Conservation (phyloP, 2,888 invertebrate species). For the Chalcosyrphus nemorum region DNA sequence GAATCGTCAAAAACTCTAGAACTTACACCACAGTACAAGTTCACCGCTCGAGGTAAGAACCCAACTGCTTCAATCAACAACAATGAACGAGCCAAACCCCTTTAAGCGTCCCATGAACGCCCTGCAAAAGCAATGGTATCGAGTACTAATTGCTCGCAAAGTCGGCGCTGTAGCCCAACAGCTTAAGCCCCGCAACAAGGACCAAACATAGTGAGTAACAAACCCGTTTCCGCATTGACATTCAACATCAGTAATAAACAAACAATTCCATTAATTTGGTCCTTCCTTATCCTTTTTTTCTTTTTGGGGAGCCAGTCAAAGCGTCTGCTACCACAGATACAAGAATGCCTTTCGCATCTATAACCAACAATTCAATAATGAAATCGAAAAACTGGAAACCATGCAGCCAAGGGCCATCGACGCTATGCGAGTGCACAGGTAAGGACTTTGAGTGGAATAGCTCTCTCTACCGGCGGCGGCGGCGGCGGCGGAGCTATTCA, state of each 20-base stretch:
- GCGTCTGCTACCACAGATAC: slow-evolving; percentile 80
- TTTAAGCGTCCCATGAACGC: slow-evolving; percentile 81
- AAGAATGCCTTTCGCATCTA: slow-evolving; percentile 79
- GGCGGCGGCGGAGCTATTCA: too few relatives aligned
- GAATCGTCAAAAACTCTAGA: background rate
- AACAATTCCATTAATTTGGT: slow-evolving; percentile 54
- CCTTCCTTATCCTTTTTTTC: slow-evolving; percentile 40
- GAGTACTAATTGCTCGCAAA: slow-evolving; percentile 79
- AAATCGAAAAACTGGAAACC: slow-evolving; percentile 80
- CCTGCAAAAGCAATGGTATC: slow-evolving; percentile 81
- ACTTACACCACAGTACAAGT: slow-evolving; percentile 12
- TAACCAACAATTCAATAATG: slow-evolving; percentile 81
- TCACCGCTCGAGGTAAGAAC: slow-evolving; percentile 8
- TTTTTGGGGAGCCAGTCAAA: too few relatives aligned
- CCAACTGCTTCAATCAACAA: slow-evolving; percentile 11
- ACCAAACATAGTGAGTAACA: slow-evolving; percentile 79
- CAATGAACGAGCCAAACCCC: slow-evolving; percentile 76
- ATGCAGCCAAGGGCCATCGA: slow-evolving; percentile 82
- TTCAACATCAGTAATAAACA: slow-evolving; percentile 38
- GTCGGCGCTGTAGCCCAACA: slow-evolving; percentile 77
- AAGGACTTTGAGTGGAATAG: slow-evolving; percentile 32
- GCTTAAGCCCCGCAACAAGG: slow-evolving; percentile 73
- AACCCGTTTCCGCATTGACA: slow-evolving; percentile 71
- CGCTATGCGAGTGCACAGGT: slow-evolving; percentile 82
- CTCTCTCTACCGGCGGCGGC: slow-evolving; percentile 10